These are phyloP conservation scores for Megamerina dolium DNA, from an alignment of 2,888 invertebrate genomes.

Conservation along the genomic window DNA sequence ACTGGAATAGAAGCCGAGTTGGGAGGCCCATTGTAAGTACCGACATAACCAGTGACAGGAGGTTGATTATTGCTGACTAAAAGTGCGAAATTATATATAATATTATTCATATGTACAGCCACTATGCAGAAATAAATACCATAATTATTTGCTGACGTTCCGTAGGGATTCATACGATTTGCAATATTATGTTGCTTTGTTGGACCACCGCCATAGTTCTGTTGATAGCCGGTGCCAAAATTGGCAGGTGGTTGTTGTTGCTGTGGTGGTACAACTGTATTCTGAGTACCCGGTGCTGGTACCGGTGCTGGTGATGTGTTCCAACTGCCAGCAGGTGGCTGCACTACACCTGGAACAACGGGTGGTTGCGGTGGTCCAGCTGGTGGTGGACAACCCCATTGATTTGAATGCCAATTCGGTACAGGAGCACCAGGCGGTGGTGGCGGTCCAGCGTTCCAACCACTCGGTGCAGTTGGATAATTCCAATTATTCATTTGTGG, in stretches of 20 bases:
- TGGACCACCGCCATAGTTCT: constrained; percentile 77
- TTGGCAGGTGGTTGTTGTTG: constrained; percentile 28
- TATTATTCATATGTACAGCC: not conserved
- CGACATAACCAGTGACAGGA: constrained; percentile 27
- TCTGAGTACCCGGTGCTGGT: constrained; percentile 13
- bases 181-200: constrained; percentile 60
- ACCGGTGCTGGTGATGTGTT: constrained; percentile 23
- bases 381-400: constrained; percentile 34
- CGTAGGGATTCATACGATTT: constrained; percentile 66
- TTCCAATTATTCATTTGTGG: constrained; percentile 48
- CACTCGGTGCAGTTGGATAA: constrained; percentile 35
- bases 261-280: constrained; percentile 19
- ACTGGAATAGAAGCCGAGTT: constrained; percentile 24
- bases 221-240: constrained; percentile 68
- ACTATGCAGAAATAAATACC: constrained; percentile 21
- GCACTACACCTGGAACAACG: constrained; percentile 23
- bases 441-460: constrained; percentile 38
- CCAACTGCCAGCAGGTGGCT: constrained; percentile 28
- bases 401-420: constrained; percentile 32
- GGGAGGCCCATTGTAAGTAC: constrained; percentile 26
- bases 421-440: constrained; percentile 17
- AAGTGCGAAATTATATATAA: not conserved
- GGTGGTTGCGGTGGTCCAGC: constrained; percentile 20
- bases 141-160: constrained; percentile 25
- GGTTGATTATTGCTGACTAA: constrained; percentile 28